Conservation (phyloP, 2,888 invertebrate species). For the Busseola fusca region DNA sequence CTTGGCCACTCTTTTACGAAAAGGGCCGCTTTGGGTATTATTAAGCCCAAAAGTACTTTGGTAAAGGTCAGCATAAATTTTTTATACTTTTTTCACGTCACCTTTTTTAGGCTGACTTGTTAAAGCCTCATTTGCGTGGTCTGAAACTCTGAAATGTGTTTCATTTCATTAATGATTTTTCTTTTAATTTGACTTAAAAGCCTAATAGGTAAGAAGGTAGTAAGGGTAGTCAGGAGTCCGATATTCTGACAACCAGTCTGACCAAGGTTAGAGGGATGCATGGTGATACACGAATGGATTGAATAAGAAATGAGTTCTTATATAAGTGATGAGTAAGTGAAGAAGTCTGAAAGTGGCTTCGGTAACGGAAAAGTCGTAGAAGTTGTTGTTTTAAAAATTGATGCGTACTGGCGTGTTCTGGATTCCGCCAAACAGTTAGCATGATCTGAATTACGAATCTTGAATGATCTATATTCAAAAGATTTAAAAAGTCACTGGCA, state of each 20-base stretch:
- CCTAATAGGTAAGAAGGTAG: rapidly evolving
- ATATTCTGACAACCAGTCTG: background rate
- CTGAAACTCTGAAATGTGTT: no score
- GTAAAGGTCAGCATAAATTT: conserved; percentile 20
- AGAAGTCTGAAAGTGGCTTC: no score
- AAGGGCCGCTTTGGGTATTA: background rate
- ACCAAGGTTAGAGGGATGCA: no score
- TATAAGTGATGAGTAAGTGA: no score
- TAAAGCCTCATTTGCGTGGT: background rate
- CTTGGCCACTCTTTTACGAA: background rate
- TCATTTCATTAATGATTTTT: no score
- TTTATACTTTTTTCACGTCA: conserved; percentile 2
- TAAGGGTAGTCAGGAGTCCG: background rate
- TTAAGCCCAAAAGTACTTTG: conserved; percentile 7
- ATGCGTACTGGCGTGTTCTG: conserved; percentile 6
- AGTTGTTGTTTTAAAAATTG: no score
- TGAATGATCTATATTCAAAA: background rate
- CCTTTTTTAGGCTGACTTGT: conserved; percentile 7
- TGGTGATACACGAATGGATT: no score
- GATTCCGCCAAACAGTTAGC: background rate
- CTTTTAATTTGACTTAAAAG: background rate
- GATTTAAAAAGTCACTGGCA: background rate
- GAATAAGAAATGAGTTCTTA: no score
- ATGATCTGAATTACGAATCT: background rate
- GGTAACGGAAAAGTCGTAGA: no score